Percentiles rank a stretch among this genome's conserved stretches.
Evolutionary conservation across 1,140 invertebrate genomes (phyloP).

Genomic region (Tachypleus tridentatus): DNA sequence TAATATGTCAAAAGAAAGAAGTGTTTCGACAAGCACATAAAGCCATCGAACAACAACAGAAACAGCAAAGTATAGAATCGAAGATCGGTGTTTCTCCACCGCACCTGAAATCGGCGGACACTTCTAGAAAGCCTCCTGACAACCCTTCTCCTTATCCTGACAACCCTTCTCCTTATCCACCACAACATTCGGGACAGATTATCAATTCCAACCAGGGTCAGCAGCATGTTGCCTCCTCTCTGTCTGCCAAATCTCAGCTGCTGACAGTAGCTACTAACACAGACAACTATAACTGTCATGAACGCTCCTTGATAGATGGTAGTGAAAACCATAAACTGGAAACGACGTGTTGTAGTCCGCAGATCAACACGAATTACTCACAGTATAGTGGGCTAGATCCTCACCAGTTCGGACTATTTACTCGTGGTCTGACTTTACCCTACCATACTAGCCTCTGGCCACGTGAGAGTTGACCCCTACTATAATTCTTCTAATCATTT

Average conservation of each 20-base stretch:
- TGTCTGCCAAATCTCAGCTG: no score
- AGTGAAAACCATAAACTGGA: conserved; percentile 6
- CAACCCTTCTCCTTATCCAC: no score
- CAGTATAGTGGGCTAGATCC: conserved; percentile 7
- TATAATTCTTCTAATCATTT: conserved; percentile 57
- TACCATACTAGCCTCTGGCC: conserved; percentile 19
- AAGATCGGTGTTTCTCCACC: neutral
- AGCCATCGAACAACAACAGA: conserved; percentile 14
- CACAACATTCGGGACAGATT: no score
- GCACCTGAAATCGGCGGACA: no score
- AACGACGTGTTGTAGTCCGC: conserved; percentile 27
- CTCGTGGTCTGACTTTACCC: conserved; percentile 11
- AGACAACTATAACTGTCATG: no score
- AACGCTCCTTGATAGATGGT: no score
- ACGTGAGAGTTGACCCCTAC: conserved; percentile 26
- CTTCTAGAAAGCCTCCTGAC: no score
- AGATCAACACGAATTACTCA: conserved; percentile 8
- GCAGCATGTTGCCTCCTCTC: no score
- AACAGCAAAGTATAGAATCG: neutral
- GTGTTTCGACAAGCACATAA: conserved; percentile 53
- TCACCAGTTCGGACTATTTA: conserved; percentile 22
- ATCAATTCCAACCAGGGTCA: no score
- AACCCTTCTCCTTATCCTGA: no score
- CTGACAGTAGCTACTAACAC: no score
- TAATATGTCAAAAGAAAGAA: conserved; percentile 94